A percentile compares a stretch with the other conserved stretches of the same genome.
Conservation (phyloP, 2,888 invertebrate genomes). For the Stenurella melanura region DNA sequence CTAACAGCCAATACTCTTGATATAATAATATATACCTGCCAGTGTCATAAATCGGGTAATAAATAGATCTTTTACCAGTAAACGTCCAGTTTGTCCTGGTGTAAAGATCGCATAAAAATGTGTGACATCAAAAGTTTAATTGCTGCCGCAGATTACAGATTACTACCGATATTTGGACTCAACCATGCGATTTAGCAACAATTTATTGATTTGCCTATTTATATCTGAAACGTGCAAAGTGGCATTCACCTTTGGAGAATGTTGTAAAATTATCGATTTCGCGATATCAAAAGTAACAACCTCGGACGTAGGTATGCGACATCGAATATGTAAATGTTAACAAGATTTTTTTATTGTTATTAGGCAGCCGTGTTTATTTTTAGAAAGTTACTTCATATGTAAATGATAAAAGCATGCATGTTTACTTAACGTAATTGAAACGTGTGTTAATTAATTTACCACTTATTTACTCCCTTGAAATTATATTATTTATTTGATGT, state of each 20-base stretch:
- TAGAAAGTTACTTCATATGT: slow-evolving; percentile 56
- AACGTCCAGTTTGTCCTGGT: neutral
- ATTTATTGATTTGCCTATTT: slow-evolving; percentile 19
- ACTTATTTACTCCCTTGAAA: slow-evolving; percentile 7
- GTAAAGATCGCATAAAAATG: neutral
- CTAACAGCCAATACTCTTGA: neutral
- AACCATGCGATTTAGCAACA: neutral
- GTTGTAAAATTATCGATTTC: slow-evolving; percentile 49
- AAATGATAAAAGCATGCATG: slow-evolving; percentile 32
- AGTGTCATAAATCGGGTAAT: neutral
- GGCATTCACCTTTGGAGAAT: slow-evolving; percentile 52
- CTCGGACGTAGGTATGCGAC: slow-evolving; percentile 16
- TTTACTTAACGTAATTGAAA: slow-evolving; percentile 41
- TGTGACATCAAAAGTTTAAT: neutral
- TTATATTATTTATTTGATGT: slow-evolving; percentile 9
- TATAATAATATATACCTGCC: neutral
- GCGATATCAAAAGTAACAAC: slow-evolving; percentile 14
- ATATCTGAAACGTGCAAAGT: slow-evolving; percentile 21
- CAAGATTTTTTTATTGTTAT: slow-evolving; percentile 41
- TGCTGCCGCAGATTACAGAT: neutral
- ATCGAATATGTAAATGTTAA: slow-evolving; percentile 31
- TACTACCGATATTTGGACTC: slow-evolving; percentile 1
- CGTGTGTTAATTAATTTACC: slow-evolving; percentile 32
- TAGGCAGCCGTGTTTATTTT: slow-evolving; percentile 52
- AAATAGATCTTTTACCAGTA: neutral